These are phyloP conservation scores for Drosophila kambysellisi DNA, from an alignment of 2,888 invertebrate species.

Conservation along the genomic window DNA sequence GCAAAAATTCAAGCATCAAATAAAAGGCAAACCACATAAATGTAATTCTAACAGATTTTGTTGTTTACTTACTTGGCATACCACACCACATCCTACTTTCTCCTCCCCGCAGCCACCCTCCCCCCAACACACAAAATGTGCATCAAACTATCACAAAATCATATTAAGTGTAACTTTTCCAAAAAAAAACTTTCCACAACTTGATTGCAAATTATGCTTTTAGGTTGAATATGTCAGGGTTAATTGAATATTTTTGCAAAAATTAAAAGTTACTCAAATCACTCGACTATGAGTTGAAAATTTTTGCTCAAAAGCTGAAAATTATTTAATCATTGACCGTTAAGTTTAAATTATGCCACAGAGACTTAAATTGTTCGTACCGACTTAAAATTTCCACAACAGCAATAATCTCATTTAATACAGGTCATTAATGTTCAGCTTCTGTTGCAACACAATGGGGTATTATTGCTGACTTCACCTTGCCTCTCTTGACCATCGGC, in stretches of 20 bases:
- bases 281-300: conserved; percentile 3
- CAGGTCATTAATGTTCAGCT: background rate
- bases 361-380: background rate
- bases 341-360: background rate
- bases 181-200: conserved; percentile 8
- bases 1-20: conserved; percentile 67
- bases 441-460: background rate
- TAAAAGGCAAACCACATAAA: conserved; percentile 75
- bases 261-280: conserved; percentile 9
- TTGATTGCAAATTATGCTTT: background rate
- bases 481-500: no score
- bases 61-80: conserved; percentile 21
- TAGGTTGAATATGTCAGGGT: background rate
- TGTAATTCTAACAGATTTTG: conserved; percentile 49
- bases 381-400: background rate
- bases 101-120: background rate
- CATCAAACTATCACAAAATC: conserved; percentile 3
- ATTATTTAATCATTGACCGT: background rate
- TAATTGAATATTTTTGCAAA: conserved; percentile 7
- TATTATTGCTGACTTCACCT: no score
- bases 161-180: background rate
- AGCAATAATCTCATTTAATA: background rate
- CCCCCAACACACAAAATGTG: background rate
- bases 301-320: background rate
- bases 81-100: no score